Evolutionary conservation across 2,888 invertebrate genomes (phyloP), one percentile per base, ranked within the genome.

Genomic region (Dascillus cervinus): DNA sequence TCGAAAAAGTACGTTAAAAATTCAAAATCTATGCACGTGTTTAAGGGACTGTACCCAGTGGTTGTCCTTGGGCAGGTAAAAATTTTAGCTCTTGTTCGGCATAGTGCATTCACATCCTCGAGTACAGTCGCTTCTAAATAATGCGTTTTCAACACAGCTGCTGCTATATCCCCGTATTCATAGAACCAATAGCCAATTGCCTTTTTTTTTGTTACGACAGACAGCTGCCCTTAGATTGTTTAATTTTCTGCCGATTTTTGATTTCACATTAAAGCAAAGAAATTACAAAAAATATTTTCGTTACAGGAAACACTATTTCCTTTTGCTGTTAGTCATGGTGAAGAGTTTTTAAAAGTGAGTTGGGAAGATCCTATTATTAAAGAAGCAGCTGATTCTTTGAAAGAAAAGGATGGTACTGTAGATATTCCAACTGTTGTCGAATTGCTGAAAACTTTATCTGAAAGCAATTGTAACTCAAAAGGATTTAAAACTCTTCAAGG

Each of bases 401-500:
- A 77, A 49, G 72, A 77, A 47, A 71, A 78, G 61, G 71, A 74
- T 11, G 51, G 50, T 10, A 52, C 53, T 12, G 11, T 54, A n/a
- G 53, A 59, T 31, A 40, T 55, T 3, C 74, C 77, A 39, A 75
- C 75, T 24, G 65, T 87, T 13, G 67, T 81, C 8, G 72, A 74
- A 37, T 83, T 80, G 63, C 75, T 94, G 8, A 71, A 78, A 44
- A 82, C 83, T 75, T 82, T 86, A 62, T 91, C 92, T 73, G 78
- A 83, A 25, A 66, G 69, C 13, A 86, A 92, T 62, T 75, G 85
- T 37, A 88, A 91, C 61, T 75, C 77, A 17, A 77, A 76, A 3
- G 77, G 85, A 3, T 67, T 96, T 39, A 95, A 95, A 61, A 74
- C 77, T 27, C 68, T 96, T n/a, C 95, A 95, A 62, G 94, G 92